These are phyloP conservation scores for Thymallus thymallus DNA, from an alignment of 2,113 vertebrate species.

Conservation along the genomic window DNA sequence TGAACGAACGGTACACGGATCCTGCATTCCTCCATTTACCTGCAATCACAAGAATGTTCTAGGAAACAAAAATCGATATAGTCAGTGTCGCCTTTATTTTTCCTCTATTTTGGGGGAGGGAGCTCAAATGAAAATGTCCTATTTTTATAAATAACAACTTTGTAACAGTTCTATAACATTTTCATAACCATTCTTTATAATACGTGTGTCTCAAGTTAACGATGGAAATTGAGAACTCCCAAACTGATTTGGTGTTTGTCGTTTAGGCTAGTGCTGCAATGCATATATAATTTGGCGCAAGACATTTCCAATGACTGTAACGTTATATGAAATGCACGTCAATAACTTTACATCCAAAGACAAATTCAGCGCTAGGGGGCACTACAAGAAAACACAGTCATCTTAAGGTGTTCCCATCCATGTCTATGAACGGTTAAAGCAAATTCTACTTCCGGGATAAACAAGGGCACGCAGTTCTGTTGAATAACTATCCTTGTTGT, in stretches of 20 bases:
- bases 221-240: background rate
- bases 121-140: too few relatives aligned
- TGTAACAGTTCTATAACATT: background rate
- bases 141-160: too few relatives aligned
- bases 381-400: background rate
- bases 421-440: too few relatives aligned
- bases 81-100: background rate
- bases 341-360: background rate
- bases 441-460: constrained; percentile 18
- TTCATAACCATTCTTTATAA: background rate
- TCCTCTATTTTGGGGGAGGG: too few relatives aligned
- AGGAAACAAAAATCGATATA: background rate
- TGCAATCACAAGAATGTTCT: too few relatives aligned
- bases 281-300: background rate
- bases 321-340: background rate
- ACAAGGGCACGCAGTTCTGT: too few relatives aligned
- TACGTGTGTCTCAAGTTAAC: background rate
- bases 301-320: background rate
- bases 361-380: background rate
- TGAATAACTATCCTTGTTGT: too few relatives aligned
- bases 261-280: background rate
- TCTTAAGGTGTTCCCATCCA: background rate
- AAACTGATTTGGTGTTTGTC: too few relatives aligned
- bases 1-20: too few relatives aligned
- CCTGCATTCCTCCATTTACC: too few relatives aligned